Base-by-base conservation (phyloP, 1,140 invertebrate genomes). In the Hycleus phaleratus region DNA sequence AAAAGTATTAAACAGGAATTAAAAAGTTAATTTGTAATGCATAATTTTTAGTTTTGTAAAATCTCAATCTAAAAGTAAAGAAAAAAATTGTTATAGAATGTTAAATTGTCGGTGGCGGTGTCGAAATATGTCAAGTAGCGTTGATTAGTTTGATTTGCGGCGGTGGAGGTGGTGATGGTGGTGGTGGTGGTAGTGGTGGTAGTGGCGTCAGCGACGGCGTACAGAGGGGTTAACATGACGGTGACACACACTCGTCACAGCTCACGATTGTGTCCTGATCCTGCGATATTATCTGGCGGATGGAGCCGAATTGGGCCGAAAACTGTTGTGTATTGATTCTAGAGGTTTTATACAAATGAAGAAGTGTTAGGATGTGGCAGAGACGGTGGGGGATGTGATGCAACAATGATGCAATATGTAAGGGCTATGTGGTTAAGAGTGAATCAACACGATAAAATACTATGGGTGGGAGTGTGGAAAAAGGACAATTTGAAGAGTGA, bases 321-420 rank as follows among this genome's bases (percentile, higher is more conserved):
- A 58, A 43, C 52, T 46, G 65, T 42, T 42, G 40, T 39, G 38
- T 66, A 66, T 64, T 62, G 62, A 64, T 64, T 62, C 55, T 46
- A 18, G 26, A 51, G 58, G 61, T 64, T 56, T 56, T 57, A 5
- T n/a, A 42, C 63, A 62, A 65, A 65, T 65, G 63, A 64, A 62
- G 63, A 64, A 64, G 59, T 61, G 60, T 54, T 48, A 55, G 55
- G 7, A 32, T 32, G 32, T 32, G 32, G 32, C 32, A 32, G 32
- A 7, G 11, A 59, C 7, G 47, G 55, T 26, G 52, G 59, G 59
- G 62, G 62, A 59, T 44, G 42, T 38, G 47, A 47, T 45, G 51
- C 43, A 47, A 60, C 59, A 60, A 44, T 56, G 53, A 60, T 46
- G 49, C 42, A 56, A 56, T 43, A 50, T 46, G 39, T 18, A 25